Conservation (phyloP, 1,140 invertebrate genomes). For the Triops longicaudatus region DNA sequence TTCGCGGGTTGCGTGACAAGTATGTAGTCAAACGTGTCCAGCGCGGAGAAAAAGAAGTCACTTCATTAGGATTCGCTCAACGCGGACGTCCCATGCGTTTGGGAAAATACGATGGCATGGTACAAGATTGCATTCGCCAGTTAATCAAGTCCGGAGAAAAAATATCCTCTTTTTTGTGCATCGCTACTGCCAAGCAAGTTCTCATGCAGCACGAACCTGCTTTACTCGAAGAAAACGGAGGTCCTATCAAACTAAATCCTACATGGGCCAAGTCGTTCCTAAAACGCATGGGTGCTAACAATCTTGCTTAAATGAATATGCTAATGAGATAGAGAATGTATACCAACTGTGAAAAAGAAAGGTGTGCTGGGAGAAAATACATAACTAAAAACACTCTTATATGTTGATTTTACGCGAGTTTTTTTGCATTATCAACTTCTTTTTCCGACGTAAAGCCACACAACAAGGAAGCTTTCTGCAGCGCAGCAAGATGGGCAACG, state of each 20-base stretch:
- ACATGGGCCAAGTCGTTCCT: constrained; percentile 42
- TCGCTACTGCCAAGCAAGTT: constrained; percentile 40
- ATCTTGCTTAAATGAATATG: constrained; percentile 21
- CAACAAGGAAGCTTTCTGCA: too few species aligned
- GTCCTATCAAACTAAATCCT: constrained; percentile 38
- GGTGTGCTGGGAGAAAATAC: too few species aligned
- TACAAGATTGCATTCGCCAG: constrained; percentile 39
- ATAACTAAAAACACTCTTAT: too few species aligned
- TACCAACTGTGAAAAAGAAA: background rate
- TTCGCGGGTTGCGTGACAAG: constrained; percentile 39
- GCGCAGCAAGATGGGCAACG: background rate
- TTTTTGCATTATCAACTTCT: too few species aligned
- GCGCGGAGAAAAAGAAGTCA: constrained; percentile 34
- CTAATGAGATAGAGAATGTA: background rate
- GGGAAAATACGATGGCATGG: constrained; percentile 40
- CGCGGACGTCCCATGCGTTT: constrained; percentile 38
- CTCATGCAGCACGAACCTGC: constrained; percentile 39
- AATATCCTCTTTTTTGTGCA: constrained; percentile 38
- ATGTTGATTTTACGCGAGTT: too few species aligned
- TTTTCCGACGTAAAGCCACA: too few species aligned
- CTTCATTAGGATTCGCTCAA: constrained; percentile 37
- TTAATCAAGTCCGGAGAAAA: constrained; percentile 39
- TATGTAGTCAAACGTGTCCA: constrained; percentile 36
- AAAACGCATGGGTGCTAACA: constrained; percentile 34
- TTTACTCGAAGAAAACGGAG: constrained; percentile 39